Evolutionary conservation across 2,888 invertebrate species (phyloP).

Genomic region (Dicranocentrus wangi): DNA sequence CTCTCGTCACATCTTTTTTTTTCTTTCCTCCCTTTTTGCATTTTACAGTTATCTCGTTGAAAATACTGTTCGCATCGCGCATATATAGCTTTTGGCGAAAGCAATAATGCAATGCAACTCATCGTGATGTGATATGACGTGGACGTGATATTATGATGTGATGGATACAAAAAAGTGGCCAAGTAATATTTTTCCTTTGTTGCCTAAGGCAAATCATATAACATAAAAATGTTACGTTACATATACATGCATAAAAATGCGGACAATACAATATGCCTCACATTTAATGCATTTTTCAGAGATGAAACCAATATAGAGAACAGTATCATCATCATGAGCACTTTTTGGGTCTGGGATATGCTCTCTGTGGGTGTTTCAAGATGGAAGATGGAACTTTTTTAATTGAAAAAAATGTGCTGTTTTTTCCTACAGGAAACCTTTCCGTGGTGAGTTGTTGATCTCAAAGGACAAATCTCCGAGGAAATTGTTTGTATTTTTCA

Average conservation of each 20-base stretch:
- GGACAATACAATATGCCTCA: constrained; percentile 9
- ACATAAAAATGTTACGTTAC: constrained; percentile 54
- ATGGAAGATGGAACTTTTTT: not conserved
- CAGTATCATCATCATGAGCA: not conserved
- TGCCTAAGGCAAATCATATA: constrained; percentile 47
- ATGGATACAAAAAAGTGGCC: constrained; percentile 63
- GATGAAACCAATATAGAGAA: too few relatives aligned
- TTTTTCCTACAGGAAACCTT: too few relatives aligned
- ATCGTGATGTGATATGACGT: constrained; percentile 67
- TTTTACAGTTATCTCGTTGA: constrained; percentile 67
- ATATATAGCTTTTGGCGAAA: constrained; percentile 63
- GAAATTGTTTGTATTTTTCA: not conserved
- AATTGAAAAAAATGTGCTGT: too few relatives aligned
- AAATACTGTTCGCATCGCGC: constrained; percentile 58
- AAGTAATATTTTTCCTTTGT: constrained; percentile 57
- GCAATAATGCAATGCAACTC: constrained; percentile 64
- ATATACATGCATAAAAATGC: constrained; percentile 21
- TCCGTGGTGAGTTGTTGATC: too few relatives aligned
- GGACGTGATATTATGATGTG: constrained; percentile 66
- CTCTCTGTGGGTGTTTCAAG: not conserved
- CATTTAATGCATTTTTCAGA: constrained; percentile 11
- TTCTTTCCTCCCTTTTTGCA: constrained; percentile 53
- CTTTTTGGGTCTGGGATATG: not conserved
- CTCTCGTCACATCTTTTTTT: constrained; percentile 44
- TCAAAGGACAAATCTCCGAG: not conserved